Base-by-base conservation (phyloP, 2,888 invertebrate species). In the Coelopa pilipes region DNA sequence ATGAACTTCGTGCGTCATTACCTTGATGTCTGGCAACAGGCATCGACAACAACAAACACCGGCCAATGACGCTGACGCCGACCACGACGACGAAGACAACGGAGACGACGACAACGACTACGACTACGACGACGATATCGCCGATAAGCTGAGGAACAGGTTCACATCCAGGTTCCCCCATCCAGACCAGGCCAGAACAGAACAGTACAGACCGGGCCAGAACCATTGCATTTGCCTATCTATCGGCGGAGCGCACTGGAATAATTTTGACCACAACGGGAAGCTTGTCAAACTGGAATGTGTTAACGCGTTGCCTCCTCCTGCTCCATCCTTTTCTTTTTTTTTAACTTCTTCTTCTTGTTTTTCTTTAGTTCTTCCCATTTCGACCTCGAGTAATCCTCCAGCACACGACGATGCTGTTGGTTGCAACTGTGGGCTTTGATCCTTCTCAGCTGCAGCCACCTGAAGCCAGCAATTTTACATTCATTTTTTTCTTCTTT, bases 241-340 rank as follows among this genome's bases (percentile, higher is more conserved):
- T 19, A 62, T 34, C 34, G 34, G 34, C 7, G 34, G 34, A 34
- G 34, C 34, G 7, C 34, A 62, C 15, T 24, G 60, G 24, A 19
- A 62, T 62, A 62, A 62, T 62, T 66, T 50, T 63, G 63, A 45
- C 34, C 50, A 53, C 70, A 70, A 63, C 70, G 60, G 70, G 53
- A 70, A 70, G 63, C 70, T 63, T 62, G 62, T 70, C 70, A 70
- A 70, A 70, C 70, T 62, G 70, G 70, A 53, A 70, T 63, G 70
- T 70, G 62, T 53, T 70, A 45, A 53, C n/a, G 70, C 62, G 17
- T 62, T 50, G 70, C 50, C 17, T 49, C 17, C 34, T 2, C 34
- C 34, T 34, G 4, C 34, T 34, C 34, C 34, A 46, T 59, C 15
- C 3, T 59, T 9, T n/a, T 15, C 19, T 69, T 46, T 10, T 12